Evolutionary conservation across 1,140 invertebrate genomes (phyloP), one percentile per base, ranked within the genome.

Genomic region (Papilio machaon): DNA sequence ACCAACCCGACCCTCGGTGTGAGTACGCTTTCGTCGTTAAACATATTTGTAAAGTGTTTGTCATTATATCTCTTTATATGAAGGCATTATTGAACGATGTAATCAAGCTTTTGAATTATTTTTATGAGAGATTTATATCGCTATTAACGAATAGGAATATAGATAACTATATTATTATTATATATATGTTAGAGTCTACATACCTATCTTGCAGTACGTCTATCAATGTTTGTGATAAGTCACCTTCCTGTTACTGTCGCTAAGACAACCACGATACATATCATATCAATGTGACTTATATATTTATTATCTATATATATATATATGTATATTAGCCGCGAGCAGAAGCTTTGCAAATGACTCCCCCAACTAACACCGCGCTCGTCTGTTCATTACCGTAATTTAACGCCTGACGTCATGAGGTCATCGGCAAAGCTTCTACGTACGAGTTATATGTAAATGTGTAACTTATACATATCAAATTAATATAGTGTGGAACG

Each of bases 181-280:
- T 54, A 19, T 49, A 79, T 64, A 30, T 79, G 77, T 79, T 79
- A 79, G 58, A 79, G 43, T 64, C 17, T 64, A 79, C 58, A 5
- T 78, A 78, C 19, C 30, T 79, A 80, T 67, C 73, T 81, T 81
- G 80, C 82, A 58, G 52, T 82, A 85, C 30, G 84, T 83, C 70
- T 83, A 84, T 82, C 67, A 76, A 83, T 86, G 67, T 83, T 85
- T 87, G 84, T 88, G 85, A 87, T 85, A 85, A 52, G 46, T 84
- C 86, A 85, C 84, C 84, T 84, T 85, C 87, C 87, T 86, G 82
- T 79, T 82, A 84, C 73, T 86, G 49, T 85, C 84, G 85, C 84
- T 80, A 85, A 85, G 85, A 85, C 84, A 85, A 81, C 78, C 82
- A 88, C 77, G 79, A 85, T 85, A 91, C 89, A 90, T 91, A 90